A percentile compares a stretch with the other conserved stretches of the same genome.
Evolutionary conservation across 2,888 invertebrate species (phyloP).

Genomic region (Limnephilus lunatus): DNA sequence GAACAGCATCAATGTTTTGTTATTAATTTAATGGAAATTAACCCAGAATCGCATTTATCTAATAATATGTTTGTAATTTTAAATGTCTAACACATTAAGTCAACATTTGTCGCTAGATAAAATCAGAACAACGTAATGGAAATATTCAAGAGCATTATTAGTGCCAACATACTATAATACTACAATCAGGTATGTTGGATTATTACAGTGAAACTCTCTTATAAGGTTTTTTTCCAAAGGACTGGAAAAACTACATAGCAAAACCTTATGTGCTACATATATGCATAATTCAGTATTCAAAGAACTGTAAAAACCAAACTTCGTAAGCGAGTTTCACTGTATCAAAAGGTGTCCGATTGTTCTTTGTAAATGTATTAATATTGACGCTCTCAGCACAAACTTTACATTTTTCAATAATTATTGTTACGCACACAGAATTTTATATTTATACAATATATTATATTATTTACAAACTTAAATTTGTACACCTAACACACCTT

Average conservation of each 20-base stretch:
- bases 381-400: not conserved
- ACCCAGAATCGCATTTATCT: not conserved
- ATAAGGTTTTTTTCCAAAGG: too few species aligned
- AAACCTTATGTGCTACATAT: too few species aligned
- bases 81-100: not conserved
- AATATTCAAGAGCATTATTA: not conserved
- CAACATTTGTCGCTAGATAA: not conserved
- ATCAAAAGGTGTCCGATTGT: not conserved
- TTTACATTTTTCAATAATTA: not conserved
- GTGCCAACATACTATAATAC: too few species aligned
- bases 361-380: not conserved
- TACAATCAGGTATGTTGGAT: too few species aligned
- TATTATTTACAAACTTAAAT: slow-evolving; percentile 2
- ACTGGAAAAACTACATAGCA: too few species aligned
- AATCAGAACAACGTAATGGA: not conserved
- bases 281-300: too few species aligned
- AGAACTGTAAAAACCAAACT: too few species aligned
- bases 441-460: not conserved
- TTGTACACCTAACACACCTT: not conserved
- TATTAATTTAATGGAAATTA: not conserved
- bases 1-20: not conserved
- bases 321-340: too few species aligned
- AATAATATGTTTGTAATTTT: not conserved
- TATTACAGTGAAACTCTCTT: too few species aligned
- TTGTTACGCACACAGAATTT: not conserved